Percentiles rank a stretch among this genome's conserved stretches.
Evolutionary conservation across 2,113 vertebrate species (phyloP).

Genomic region (Chamaea fasciata): DNA sequence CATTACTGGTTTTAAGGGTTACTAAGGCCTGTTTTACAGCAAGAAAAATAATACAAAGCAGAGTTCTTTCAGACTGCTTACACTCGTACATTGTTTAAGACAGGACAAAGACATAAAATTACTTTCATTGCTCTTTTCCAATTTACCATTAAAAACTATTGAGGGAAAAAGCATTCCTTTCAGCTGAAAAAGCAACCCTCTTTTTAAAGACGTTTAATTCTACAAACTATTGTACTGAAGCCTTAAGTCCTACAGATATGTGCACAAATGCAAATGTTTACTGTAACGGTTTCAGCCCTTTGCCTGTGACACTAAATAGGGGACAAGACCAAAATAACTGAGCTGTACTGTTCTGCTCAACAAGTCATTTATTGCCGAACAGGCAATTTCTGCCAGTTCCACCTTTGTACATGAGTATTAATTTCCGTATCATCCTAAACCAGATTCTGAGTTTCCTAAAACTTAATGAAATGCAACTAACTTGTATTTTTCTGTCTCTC

Average conservation of each 20-base stretch:
- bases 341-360: neutral
- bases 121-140: neutral
- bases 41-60: neutral
- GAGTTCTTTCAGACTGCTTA: neutral
- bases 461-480: neutral
- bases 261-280: neutral
- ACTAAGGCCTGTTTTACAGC: neutral
- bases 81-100: neutral
- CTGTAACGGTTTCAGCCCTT: neutral
- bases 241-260: neutral
- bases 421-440: neutral
- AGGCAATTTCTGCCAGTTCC: neutral
- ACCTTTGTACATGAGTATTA: fast-evolving
- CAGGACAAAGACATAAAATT: neutral
- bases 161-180: neutral
- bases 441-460: neutral
- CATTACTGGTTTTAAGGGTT: neutral
- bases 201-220: neutral
- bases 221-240: neutral
- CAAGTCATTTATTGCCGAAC: neutral
- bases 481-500: neutral
- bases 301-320: neutral
- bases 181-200: neutral
- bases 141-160: neutral
- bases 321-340: neutral